Percentiles rank a stretch among this genome's conserved stretches.
These are phyloP conservation scores for Paradoxurus hermaphroditus DNA, from an alignment of 2,113 vertebrate genomes.

Conservation along the genomic window DNA sequence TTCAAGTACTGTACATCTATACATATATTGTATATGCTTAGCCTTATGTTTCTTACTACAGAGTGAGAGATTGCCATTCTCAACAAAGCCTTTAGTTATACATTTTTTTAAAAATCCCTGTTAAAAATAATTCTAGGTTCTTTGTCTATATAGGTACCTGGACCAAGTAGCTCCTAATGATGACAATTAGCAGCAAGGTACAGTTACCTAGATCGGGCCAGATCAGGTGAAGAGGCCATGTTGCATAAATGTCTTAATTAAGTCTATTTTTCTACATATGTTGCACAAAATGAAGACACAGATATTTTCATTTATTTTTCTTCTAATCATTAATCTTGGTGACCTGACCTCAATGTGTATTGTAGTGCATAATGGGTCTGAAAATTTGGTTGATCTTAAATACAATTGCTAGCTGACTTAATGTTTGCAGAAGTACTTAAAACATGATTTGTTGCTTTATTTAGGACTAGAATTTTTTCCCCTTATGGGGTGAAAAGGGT, in stretches of 20 bases:
- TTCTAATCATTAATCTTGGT: neutral
- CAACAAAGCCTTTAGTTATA: neutral
- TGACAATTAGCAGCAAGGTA: neutral
- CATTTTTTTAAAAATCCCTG: neutral
- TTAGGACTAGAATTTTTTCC: neutral
- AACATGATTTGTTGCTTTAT: neutral
- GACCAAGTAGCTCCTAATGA: neutral
- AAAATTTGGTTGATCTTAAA: neutral
- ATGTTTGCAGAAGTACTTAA: neutral
- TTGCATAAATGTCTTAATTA: neutral
- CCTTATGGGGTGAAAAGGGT: neutral
- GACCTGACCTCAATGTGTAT: neutral
- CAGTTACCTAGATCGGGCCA: neutral
- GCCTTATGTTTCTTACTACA: neutral
- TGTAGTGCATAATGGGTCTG: neutral
- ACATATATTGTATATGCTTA: neutral
- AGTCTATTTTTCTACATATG: neutral
- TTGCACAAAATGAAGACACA: neutral
- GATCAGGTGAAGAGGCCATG: neutral
- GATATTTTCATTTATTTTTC: neutral
- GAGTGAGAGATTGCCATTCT: neutral
- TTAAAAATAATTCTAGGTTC: neutral
- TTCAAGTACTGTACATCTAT: neutral
- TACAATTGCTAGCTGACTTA: constrained; percentile 10
- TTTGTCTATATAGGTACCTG: neutral